A percentile compares a stretch with the other conserved stretches of the same genome.
phyloP scores from a whole-genome alignment of 64 coral and sea anemone species.

The Montipora cactus region DNA sequence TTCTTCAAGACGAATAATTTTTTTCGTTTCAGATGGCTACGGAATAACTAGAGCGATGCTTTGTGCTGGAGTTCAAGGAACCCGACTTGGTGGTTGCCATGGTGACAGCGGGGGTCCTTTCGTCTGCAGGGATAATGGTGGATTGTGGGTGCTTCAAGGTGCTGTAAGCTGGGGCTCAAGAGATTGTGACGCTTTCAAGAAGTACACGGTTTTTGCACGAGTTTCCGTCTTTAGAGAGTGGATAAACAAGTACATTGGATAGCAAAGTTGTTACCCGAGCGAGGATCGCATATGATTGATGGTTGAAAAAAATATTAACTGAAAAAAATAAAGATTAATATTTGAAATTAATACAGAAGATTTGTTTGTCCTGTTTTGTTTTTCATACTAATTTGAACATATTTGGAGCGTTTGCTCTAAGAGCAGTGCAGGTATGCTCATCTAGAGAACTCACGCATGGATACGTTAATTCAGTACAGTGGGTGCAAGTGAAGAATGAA shows the following conservation, averaged over 20 bases:
- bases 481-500: too few relatives aligned
- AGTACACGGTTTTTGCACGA: conserved; percentile 69
- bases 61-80: conserved; percentile 61
- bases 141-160: conserved; percentile 61
- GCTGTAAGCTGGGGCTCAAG: conserved; percentile 71
- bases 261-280: not conserved
- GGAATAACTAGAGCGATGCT: conserved; percentile 71
- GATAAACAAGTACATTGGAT: conserved; percentile 44
- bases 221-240: conserved; percentile 65
- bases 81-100: conserved; percentile 70
- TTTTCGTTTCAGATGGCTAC: not conserved
- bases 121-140: conserved; percentile 45
- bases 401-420: too few relatives aligned
- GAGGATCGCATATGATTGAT: not conserved
- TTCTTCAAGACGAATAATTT: not conserved
- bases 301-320: not conserved
- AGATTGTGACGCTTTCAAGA: conserved; percentile 17
- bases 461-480: too few relatives aligned
- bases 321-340: not conserved
- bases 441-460: too few relatives aligned
- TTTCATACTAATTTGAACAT: too few relatives aligned
- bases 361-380: too few relatives aligned
- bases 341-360: too few relatives aligned
- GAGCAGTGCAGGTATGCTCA: too few relatives aligned
- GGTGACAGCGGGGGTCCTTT: conserved; percentile 79